A percentile compares a stretch with the other conserved stretches of the same genome.
These are phyloP conservation scores for Stigmatopora argus DNA, from an alignment of 2,113 vertebrate species.

Conservation along the genomic window DNA sequence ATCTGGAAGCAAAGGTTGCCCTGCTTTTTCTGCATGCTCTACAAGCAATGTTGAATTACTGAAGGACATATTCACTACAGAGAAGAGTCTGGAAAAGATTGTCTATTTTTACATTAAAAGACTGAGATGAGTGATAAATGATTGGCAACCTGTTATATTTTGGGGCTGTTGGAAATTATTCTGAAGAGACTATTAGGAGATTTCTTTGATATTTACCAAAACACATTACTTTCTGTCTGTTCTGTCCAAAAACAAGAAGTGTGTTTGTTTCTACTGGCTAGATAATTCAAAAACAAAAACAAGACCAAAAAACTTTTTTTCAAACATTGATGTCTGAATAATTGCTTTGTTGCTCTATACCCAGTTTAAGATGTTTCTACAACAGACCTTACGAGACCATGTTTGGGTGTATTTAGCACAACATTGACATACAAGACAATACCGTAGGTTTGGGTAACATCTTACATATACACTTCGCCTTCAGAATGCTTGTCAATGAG, in stretches of 20 bases:
- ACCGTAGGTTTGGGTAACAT: slow-evolving; percentile 38
- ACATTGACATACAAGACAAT: slow-evolving; percentile 47
- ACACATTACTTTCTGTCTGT: slow-evolving; percentile 18
- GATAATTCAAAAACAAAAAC: slow-evolving; percentile 10
- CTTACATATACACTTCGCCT: slow-evolving; percentile 45
- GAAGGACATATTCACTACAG: slow-evolving; percentile 30
- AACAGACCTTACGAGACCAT: slow-evolving; percentile 19
- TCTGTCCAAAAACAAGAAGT: background rate
- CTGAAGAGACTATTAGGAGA: slow-evolving; percentile 43
- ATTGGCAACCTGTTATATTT: background rate
- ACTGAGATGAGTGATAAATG: slow-evolving; percentile 7
- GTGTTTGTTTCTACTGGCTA: background rate
- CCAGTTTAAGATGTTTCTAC: slow-evolving; percentile 11
- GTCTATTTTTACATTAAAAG: slow-evolving; percentile 21
- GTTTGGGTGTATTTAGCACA: slow-evolving; percentile 54
- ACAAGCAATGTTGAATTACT: slow-evolving; percentile 39
- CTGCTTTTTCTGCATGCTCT: slow-evolving; percentile 38
- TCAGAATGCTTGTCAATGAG: slow-evolving; percentile 47
- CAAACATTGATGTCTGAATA: slow-evolving; percentile 1
- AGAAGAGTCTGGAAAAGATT: slow-evolving; percentile 29
- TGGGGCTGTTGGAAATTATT: slow-evolving; percentile 40
- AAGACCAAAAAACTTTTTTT: background rate
- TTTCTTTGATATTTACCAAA: slow-evolving; percentile 16
- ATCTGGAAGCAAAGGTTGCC: slow-evolving; percentile 26
- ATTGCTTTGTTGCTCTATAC: slow-evolving; percentile 3